Evolutionary conservation across 2,797 vertebrate genomes (phyloP).

Genomic region (Gouania willdenowi): DNA sequence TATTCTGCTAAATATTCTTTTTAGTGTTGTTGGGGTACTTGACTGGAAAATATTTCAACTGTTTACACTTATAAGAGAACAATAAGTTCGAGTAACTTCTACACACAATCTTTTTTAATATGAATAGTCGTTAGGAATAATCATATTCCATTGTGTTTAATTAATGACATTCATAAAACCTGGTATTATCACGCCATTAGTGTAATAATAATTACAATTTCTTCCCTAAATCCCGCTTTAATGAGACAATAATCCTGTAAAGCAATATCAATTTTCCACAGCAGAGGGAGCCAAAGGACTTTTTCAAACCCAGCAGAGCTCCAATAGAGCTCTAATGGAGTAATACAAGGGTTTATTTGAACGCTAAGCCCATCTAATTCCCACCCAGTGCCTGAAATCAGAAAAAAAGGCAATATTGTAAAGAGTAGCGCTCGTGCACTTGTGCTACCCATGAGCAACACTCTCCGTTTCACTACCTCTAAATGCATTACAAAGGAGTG

Average conservation of each 20-base stretch:
- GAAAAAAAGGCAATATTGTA: constrained; percentile 59
- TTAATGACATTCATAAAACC: background rate
- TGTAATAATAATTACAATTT: constrained; percentile 7
- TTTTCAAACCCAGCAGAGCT: background rate
- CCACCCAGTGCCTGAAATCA: constrained; percentile 9
- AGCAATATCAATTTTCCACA: constrained; percentile 26
- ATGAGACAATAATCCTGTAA: background rate
- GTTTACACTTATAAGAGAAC: too few relatives aligned
- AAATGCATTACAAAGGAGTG: constrained; percentile 32
- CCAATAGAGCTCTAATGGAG: constrained; percentile 4
- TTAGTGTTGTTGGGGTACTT: too few relatives aligned
- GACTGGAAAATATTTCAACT: too few relatives aligned
- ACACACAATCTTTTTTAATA: too few relatives aligned
- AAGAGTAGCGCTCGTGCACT: too few relatives aligned
- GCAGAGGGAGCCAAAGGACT: constrained; percentile 40
- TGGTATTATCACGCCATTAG: constrained; percentile 4
- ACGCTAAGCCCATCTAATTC: constrained; percentile 44
- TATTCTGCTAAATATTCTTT: too few relatives aligned
- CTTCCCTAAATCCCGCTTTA: constrained; percentile 13
- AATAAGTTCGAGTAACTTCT: too few relatives aligned
- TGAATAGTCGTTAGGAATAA: background rate
- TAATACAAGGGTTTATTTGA: too few relatives aligned
- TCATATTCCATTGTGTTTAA: background rate
- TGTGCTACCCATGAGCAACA: constrained; percentile 40
- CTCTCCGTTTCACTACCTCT: constrained; percentile 11